Base-by-base conservation (phyloP, 2,888 invertebrate species). In the Drosophila differens region DNA sequence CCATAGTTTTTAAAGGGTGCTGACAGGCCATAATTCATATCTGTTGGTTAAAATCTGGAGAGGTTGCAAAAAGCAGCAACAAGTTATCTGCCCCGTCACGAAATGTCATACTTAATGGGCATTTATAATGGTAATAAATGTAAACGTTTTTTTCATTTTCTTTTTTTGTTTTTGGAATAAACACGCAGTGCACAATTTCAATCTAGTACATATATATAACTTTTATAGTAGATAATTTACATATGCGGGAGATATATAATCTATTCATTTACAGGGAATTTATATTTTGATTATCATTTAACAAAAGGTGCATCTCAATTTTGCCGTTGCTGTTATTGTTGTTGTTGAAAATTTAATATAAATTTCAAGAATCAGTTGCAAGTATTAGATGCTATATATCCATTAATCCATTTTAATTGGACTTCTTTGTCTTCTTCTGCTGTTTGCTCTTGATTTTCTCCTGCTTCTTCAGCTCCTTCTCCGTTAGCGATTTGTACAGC, bases 381-480 rank as follows among this genome's bases (percentile, higher is more conserved):
- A 72, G 59, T 67, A 60, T 53, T 54, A 19, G 47, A 64, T 33
- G n/a, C 68, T 60, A 60, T 22, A 65, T 22, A n/a, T n/a, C 19
- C 32, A 19, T 44, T 52, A 35, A 30, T 14, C 39, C 41, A 12
- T 30, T 30, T 76, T 25, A 92, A 66, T 92, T 92, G 10, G 85
- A 70, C 73, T 92, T 92, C 93, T 97, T 97, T 91, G 96, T 97
- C 94, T 97, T 97, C 91, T 97, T 97, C 93, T 96, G 94, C 89
- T 96, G 96, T 92, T 97, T 97, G 70, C 95, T 94, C 91, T 96
- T 96, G 91, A 95, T 96, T 94, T 98, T 98, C 90, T 97, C 97
- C 92, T 97, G 97, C 79, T 95, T 95, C 87, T 96, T 96, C 73
- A 94, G 94, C 85, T 97, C 96, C 90, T 97, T 96, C 33, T 97